Percentiles rank a stretch among this genome's conserved stretches.
Evolutionary conservation across 2,797 vertebrate genomes (phyloP).

Genomic region (Anas bernieri): DNA sequence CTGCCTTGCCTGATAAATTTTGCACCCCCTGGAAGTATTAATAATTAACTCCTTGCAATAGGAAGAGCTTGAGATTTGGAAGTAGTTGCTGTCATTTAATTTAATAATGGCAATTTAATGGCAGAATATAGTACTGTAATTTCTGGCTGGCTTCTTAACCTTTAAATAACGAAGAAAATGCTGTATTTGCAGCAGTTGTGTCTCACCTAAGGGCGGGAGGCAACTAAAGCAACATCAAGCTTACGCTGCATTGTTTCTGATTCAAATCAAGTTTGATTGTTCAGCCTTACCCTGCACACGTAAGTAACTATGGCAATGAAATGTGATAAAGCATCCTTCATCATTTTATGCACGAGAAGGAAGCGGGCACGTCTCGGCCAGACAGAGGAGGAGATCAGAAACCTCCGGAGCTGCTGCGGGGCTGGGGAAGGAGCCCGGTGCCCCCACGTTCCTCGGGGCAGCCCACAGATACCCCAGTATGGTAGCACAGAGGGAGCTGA

Average conservation of each 20-base stretch:
- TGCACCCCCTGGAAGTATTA: background rate
- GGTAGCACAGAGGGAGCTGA: accelerated
- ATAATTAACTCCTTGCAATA: background rate
- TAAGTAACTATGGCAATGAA: background rate
- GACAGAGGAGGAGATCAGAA: background rate
- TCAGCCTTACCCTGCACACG: background rate
- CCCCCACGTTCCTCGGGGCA: background rate
- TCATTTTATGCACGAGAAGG: background rate
- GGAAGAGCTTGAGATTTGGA: background rate
- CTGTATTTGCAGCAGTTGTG: background rate
- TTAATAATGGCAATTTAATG: background rate
- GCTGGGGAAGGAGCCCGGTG: background rate
- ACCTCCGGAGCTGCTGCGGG: accelerated
- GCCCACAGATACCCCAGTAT: background rate
- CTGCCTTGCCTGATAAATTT: background rate
- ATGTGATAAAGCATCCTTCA: background rate
- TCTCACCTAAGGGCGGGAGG: background rate
- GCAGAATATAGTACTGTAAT: background rate
- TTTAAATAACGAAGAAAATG: background rate
- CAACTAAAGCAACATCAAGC: background rate
- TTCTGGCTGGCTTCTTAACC: background rate
- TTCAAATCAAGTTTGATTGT: background rate
- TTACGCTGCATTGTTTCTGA: background rate
- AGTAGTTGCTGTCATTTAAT: background rate
- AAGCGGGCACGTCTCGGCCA: background rate